A percentile compares a stretch with the other conserved stretches of the same genome.
Conservation (phyloP, 2,888 invertebrate species). For the Thysanoteuthis rhombus region DNA sequence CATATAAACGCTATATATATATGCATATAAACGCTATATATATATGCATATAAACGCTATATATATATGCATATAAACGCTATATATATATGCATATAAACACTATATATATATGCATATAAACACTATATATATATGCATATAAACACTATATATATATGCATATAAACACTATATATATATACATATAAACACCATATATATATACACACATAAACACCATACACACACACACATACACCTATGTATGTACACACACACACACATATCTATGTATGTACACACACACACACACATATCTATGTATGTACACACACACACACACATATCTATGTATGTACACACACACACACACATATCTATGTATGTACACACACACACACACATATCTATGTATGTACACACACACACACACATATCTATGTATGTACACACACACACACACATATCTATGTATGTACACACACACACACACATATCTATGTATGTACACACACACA, state of each 20-base stretch:
- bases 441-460: not conserved
- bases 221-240: not conserved
- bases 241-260: not conserved
- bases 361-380: not conserved
- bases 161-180: not conserved
- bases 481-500: not conserved
- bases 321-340: not conserved
- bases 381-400: not conserved
- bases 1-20: constrained; percentile 12
- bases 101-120: not conserved
- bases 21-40: not conserved
- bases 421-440: not conserved
- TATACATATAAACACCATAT: not conserved
- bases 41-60: not conserved
- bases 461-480: not conserved
- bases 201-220: not conserved
- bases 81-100: not conserved
- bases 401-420: not conserved
- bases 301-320: not conserved
- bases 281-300: not conserved
- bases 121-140: constrained; percentile 1
- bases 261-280: not conserved
- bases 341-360: not conserved
- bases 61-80: not conserved
- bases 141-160: not conserved